A percentile compares a stretch with the other conserved stretches of the same genome.
phyloP scores from a whole-genome alignment of 2,113 vertebrate species.

The Percina caprodes region DNA sequence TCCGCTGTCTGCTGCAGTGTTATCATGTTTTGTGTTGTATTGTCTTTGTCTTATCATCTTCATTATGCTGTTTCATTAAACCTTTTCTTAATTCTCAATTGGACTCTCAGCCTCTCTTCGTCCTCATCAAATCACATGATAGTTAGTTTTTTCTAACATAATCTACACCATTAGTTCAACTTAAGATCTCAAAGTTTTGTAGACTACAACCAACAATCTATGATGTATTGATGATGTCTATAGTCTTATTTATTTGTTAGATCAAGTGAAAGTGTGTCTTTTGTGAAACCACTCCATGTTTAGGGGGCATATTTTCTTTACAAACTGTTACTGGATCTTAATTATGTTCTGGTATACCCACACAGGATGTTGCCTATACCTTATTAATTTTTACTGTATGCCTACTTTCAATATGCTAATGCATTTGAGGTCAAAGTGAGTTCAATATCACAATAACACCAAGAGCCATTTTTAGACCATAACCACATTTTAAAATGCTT shows the following conservation, averaged over 20 bases:
- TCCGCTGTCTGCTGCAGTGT: too few relatives aligned
- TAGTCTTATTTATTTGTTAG: background rate
- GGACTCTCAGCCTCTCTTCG: too few relatives aligned
- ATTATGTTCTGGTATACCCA: background rate
- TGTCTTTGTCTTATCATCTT: too few relatives aligned
- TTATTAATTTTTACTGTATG: background rate
- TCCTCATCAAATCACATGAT: too few relatives aligned
- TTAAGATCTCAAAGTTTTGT: background rate
- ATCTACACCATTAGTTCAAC: background rate
- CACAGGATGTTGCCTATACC: background rate
- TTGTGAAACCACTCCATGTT: background rate
- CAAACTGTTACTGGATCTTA: background rate
- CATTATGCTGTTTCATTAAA: too few relatives aligned
- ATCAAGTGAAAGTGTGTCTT: background rate
- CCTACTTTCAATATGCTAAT: constrained; percentile 23
- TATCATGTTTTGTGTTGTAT: too few relatives aligned
- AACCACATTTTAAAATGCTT: constrained; percentile 17
- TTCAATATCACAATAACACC: constrained; percentile 30
- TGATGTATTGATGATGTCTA: background rate
- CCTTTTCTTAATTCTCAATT: too few relatives aligned
- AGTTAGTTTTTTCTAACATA: too few relatives aligned
- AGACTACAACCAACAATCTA: background rate
- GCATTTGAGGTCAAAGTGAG: constrained; percentile 18
- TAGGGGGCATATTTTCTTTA: background rate
- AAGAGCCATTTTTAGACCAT: background rate